Conservation (phyloP, 2,113 vertebrate genomes). For the Limnothrissa miodon region DNA sequence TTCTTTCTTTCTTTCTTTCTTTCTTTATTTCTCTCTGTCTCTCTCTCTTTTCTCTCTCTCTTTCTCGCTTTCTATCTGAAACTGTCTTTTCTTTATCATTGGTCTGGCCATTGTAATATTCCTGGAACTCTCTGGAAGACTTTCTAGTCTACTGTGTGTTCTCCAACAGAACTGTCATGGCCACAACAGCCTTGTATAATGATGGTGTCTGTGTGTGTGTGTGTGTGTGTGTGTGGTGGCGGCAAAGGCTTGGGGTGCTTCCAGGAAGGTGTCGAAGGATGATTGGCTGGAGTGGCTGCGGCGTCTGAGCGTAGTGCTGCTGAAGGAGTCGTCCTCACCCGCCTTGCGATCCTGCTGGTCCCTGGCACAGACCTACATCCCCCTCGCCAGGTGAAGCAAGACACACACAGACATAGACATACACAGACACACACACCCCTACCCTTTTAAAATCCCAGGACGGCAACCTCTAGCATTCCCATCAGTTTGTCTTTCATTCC, state of each 20-base stretch:
- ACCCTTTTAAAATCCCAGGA: background rate
- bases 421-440: no score
- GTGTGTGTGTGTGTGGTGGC: slow-evolving; percentile 37
- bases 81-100: background rate
- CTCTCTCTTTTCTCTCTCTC: slow-evolving; percentile 31
- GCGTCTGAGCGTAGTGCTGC: slow-evolving; percentile 89
- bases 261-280: slow-evolving; percentile 96
- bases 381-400: slow-evolving; percentile 89
- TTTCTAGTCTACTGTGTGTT: background rate
- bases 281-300: slow-evolving; percentile 98
- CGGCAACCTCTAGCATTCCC: background rate
- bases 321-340: slow-evolving; percentile 96
- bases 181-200: background rate
- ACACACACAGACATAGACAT: no score
- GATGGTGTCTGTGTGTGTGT: slow-evolving; percentile 1
- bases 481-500: background rate
- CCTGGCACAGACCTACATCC: slow-evolving; percentile 96
- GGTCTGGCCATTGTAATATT: background rate
- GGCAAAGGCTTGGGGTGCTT: slow-evolving; percentile 93
- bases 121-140: background rate
- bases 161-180: background rate
- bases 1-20: background rate
- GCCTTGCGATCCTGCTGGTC: slow-evolving; percentile 97
- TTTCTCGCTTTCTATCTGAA: background rate
- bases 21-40: background rate